Conservation (phyloP, 2,797 vertebrate species). For the Periparus ater region DNA sequence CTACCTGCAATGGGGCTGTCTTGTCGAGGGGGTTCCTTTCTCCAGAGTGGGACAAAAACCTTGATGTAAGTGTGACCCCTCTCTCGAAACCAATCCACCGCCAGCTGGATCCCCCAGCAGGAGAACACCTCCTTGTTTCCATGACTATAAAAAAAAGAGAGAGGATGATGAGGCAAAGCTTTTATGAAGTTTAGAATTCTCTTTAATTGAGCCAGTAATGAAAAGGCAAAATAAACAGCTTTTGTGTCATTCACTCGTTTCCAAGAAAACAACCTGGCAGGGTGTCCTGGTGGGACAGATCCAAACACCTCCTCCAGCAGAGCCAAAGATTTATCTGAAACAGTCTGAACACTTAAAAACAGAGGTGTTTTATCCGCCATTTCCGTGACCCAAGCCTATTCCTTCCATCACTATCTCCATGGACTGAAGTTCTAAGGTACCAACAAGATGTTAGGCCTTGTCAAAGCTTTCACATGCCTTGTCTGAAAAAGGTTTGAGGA, state of each 20-base stretch:
- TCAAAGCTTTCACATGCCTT: not conserved
- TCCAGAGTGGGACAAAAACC: constrained; percentile 93
- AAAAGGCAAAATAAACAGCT: not conserved
- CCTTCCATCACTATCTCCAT: not conserved
- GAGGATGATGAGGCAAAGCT: not conserved
- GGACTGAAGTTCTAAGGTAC: not conserved
- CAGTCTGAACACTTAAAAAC: not conserved
- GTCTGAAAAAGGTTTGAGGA: not conserved
- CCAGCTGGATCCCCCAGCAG: constrained; percentile 90
- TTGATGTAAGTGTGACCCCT: constrained; percentile 89
- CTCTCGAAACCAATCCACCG: constrained; percentile 91
- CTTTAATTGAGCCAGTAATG: not conserved
- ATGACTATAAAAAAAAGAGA: constrained; percentile 77
- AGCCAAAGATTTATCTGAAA: not conserved
- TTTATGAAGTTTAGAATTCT: not conserved
- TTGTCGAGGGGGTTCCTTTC: constrained; percentile 85
- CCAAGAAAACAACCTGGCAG: not conserved
- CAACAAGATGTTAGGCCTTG: not conserved
- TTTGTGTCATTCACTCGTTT: not conserved
- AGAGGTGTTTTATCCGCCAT: not conserved
- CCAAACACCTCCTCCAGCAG: not conserved
- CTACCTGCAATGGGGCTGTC: constrained; percentile 88
- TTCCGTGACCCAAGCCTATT: not conserved
- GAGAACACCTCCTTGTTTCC: constrained; percentile 93
- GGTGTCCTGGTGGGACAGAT: not conserved